Conservation (phyloP, 2,797 vertebrate genomes). For the Jordanella pulchra region DNA sequence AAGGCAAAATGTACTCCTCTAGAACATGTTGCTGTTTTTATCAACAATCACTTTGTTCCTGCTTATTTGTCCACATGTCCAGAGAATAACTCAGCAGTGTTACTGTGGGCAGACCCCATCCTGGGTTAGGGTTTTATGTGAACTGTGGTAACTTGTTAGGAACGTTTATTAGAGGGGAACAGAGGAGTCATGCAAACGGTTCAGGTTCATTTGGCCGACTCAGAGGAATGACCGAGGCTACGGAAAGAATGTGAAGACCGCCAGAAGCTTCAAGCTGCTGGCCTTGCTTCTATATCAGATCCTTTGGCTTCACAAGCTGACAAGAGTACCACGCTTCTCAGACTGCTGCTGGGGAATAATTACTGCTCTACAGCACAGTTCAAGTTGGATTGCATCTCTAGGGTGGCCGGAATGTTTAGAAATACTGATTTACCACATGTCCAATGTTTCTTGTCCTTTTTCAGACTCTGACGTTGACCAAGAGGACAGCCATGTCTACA, state of each 20-base stretch:
- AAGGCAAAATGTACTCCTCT: background rate
- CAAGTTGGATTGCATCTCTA: slow-evolving; percentile 7
- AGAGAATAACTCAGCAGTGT: background rate
- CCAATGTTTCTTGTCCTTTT: slow-evolving; percentile 35
- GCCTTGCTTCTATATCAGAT: slow-evolving; percentile 23
- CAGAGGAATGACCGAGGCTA: slow-evolving; percentile 17
- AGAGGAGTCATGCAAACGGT: slow-evolving; percentile 15
- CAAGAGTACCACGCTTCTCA: slow-evolving; percentile 23
- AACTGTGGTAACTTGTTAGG: background rate
- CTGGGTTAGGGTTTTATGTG: background rate
- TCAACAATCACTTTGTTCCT: background rate
- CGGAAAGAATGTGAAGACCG: slow-evolving; percentile 62
- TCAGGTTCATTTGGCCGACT: slow-evolving; percentile 5
- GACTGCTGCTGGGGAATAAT: slow-evolving; percentile 14
- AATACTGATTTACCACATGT: background rate
- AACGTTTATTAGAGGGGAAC: background rate
- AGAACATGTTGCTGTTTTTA: background rate
- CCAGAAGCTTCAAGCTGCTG: slow-evolving; percentile 14
- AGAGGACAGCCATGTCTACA: slow-evolving; percentile 76
- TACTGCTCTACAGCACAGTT: slow-evolving; percentile 6
- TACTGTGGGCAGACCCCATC: background rate
- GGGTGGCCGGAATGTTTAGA: background rate
- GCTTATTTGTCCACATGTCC: slow-evolving; percentile 1
- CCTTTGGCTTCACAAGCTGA: slow-evolving; percentile 11
- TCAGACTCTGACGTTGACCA: slow-evolving; percentile 79